These are phyloP conservation scores for Xylota sylvarum DNA, from an alignment of 2,888 invertebrate genomes.

Conservation along the genomic window DNA sequence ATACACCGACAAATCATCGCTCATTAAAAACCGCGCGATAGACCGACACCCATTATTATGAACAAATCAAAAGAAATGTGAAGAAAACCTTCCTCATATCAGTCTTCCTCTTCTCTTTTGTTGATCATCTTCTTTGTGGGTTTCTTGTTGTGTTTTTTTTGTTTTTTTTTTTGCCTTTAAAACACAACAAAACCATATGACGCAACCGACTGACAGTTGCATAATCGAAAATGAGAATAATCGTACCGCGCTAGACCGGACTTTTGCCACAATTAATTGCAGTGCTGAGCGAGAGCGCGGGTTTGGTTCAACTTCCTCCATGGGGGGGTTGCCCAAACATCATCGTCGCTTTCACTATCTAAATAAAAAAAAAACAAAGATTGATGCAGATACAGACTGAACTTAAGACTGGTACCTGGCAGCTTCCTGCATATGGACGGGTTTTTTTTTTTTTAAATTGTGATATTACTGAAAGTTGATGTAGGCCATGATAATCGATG, in stretches of 20 bases:
- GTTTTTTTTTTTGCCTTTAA: conserved; percentile 17
- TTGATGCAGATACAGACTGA: neutral
- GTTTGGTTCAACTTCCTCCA: conserved; percentile 59
- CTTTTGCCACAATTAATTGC: conserved; percentile 74
- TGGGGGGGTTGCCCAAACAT: conserved; percentile 5
- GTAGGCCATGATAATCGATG: neutral
- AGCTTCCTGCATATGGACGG: conserved; percentile 53
- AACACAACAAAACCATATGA: conserved; percentile 46
- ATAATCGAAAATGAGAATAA: conserved; percentile 73
- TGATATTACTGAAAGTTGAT: conserved; percentile 15
- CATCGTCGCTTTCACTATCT: conserved; percentile 56
- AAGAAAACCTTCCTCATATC: conserved; percentile 10
- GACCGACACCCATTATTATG: conserved; percentile 6
- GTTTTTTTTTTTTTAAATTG: conserved; percentile 25
- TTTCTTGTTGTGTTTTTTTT: conserved; percentile 18
- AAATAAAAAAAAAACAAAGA: conserved; percentile 38
- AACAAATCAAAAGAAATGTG: conserved; percentile 22
- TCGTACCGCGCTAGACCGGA: conserved; percentile 53
- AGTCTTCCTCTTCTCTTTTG: conserved; percentile 27
- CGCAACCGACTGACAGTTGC: conserved; percentile 62
- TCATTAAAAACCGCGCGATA: conserved; percentile 46
- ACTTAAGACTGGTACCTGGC: neutral
- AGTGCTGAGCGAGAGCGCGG: conserved; percentile 43
- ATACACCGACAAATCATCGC: conserved; percentile 50
- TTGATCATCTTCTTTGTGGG: conserved; percentile 31